Evolutionary conservation across 2,888 invertebrate genomes (phyloP).

Genomic region (Hirtodrosophila alboralis): DNA sequence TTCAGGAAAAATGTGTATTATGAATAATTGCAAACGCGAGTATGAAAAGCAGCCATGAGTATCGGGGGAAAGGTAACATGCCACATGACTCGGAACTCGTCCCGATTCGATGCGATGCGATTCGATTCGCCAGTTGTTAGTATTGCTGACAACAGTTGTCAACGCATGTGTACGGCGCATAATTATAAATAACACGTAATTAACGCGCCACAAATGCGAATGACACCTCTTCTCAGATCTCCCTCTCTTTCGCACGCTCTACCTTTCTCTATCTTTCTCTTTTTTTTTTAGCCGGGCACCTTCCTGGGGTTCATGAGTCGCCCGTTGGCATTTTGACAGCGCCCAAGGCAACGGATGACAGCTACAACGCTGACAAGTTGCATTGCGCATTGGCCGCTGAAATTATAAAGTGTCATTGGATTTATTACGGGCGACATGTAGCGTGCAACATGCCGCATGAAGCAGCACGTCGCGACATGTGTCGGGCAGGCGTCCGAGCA

Average conservation of each 20-base stretch:
- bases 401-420: constrained; percentile 74
- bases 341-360: constrained; percentile 54
- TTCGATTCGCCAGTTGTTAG: constrained; percentile 33
- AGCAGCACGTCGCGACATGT: constrained; percentile 12
- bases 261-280: not conserved
- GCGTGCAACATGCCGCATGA: constrained; percentile 39
- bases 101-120: constrained; percentile 9
- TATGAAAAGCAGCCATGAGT: not conserved
- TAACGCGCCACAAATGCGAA: constrained; percentile 77
- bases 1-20: constrained; percentile 44
- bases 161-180: constrained; percentile 75
- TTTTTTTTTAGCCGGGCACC: not conserved
- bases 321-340: constrained; percentile 55
- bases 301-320: constrained; percentile 16
- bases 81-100: not conserved
- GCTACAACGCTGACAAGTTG: constrained; percentile 51
- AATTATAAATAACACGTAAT: constrained; percentile 80
- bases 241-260: not conserved
- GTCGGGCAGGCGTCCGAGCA: constrained; percentile 1
- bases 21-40: constrained; percentile 30
- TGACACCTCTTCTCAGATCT: constrained; percentile 64
- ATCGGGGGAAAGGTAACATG: not conserved
- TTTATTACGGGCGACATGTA: constrained; percentile 65
- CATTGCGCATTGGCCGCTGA: constrained; percentile 49
- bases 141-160: constrained; percentile 72